Base-by-base conservation (phyloP, 1,140 invertebrate genomes). In the Neotoxoptera formosana region DNA sequence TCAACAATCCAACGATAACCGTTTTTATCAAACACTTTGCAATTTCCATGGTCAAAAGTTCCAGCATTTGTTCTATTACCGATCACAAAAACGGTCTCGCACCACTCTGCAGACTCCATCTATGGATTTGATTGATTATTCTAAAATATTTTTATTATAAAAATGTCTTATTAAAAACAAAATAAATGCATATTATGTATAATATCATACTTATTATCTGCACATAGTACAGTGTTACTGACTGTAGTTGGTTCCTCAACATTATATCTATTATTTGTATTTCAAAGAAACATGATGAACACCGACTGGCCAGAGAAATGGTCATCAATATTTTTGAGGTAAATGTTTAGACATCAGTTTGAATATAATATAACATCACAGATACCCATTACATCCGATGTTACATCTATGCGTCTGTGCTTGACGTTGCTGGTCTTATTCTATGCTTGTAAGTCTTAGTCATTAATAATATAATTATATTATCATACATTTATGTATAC, bases 1-100 rank as follows among this genome's bases (percentile, higher is more conserved):
- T 93, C 81, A 21, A 84, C 76, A 41, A 84, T 41, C 91, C 91
- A 93, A n/a, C 34, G 11, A 56, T 21, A 45, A n/a, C 91, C 91
- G 30, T 84, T 53, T 86, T 93, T 93, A 51, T 93, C 91, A 53
- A 86, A 93, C 34, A 84, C 91, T 86, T 53, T 93, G 48, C 67
- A 84, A 25, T 93, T 86, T 17, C 23, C 81, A 83, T 17, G 23
- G 48, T 93, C 34, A n/a, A 93, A 83, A n/a, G 45, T 93, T n/a
- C 34, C 91, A 20, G 14, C 34, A 51, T 30, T 45, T 53, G 36
- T 36, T 41, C 48, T 67, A 0, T 45, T 51, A 23, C 91, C 76
- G 9, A 93, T 45, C 23, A 93, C 76, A 84, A 93, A 84, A 51
- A 93, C 91, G 25, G 91, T 86, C 4, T 86, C 91, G 21, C 17